A percentile compares a stretch with the other conserved stretches of the same genome.
Conservation (phyloP, 2,888 invertebrate genomes). For the Plagiodera versicolora region DNA sequence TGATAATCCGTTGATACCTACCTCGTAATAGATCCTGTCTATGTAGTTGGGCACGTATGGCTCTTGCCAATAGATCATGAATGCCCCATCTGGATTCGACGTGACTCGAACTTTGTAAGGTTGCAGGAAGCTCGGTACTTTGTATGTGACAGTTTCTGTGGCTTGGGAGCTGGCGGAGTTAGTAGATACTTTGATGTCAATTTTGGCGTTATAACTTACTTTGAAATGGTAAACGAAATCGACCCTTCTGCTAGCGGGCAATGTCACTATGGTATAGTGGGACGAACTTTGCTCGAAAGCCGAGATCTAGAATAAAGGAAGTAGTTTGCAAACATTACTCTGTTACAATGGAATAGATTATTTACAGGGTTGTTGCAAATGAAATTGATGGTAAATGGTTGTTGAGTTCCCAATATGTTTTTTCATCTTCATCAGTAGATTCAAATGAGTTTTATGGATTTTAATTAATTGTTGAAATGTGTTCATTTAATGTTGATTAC, state of each 20-base stretch:
- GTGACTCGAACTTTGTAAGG: constrained; percentile 42
- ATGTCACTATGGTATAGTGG: constrained; percentile 36
- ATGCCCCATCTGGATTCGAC: constrained; percentile 41
- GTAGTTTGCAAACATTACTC: no score
- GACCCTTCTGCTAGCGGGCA: constrained; percentile 37
- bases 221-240: constrained; percentile 40
- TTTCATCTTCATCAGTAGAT: no score
- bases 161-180: constrained; percentile 40
- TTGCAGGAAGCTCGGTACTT: constrained; percentile 43
- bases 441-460: no score
- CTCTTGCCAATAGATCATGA: constrained; percentile 46
- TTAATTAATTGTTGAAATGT: no score
- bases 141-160: constrained; percentile 37
- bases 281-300: constrained; percentile 35
- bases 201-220: constrained; percentile 38
- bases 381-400: no score
- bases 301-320: constrained; percentile 38
- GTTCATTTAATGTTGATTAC: no score
- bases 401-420: no score
- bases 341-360: no score
- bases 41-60: constrained; percentile 42
- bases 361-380: no score
- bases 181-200: constrained; percentile 42
- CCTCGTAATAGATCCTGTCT: constrained; percentile 42
- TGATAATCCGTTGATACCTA: constrained; percentile 7